phyloP scores from a whole-genome alignment of 2,888 invertebrate species.

The Drosophila fulvimacula region DNA sequence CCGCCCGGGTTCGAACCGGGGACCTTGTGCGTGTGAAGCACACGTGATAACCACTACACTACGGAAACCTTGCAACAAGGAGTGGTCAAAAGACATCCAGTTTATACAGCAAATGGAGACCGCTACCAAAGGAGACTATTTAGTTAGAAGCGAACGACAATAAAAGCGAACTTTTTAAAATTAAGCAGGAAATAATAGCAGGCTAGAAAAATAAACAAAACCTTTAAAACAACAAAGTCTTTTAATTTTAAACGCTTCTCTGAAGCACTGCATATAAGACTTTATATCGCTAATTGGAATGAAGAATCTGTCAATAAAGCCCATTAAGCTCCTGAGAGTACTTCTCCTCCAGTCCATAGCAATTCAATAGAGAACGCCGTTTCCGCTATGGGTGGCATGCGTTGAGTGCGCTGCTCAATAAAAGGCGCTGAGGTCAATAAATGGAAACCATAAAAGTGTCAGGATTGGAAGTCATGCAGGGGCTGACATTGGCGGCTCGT shows the following conservation, averaged over 20 bases:
- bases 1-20: slow-evolving; percentile 85
- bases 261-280: not conserved
- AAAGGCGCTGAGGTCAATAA: slow-evolving; percentile 47
- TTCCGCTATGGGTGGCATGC: slow-evolving; percentile 65
- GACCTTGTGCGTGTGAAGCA: slow-evolving; percentile 84
- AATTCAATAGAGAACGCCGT: slow-evolving; percentile 20
- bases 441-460: slow-evolving; percentile 61
- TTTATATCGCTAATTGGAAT: slow-evolving; percentile 20
- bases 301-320: slow-evolving; percentile 46
- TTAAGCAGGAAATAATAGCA: not conserved
- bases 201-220: not conserved
- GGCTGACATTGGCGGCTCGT: slow-evolving; percentile 67
- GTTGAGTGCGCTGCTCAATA: slow-evolving; percentile 35
- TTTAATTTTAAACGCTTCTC: not conserved
- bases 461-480: slow-evolving; percentile 40
- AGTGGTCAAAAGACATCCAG: not conserved
- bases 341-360: slow-evolving; percentile 19
- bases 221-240: not conserved
- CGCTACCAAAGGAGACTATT: not conserved
- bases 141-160: not conserved
- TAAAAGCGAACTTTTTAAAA: not conserved
- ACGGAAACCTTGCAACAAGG: slow-evolving; percentile 67
- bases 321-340: slow-evolving; percentile 38
- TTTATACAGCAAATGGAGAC: not conserved
- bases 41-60: slow-evolving; percentile 84